These are phyloP conservation scores for Platerodrilus igneus DNA, from an alignment of 2,888 invertebrate species.

Conservation along the genomic window DNA sequence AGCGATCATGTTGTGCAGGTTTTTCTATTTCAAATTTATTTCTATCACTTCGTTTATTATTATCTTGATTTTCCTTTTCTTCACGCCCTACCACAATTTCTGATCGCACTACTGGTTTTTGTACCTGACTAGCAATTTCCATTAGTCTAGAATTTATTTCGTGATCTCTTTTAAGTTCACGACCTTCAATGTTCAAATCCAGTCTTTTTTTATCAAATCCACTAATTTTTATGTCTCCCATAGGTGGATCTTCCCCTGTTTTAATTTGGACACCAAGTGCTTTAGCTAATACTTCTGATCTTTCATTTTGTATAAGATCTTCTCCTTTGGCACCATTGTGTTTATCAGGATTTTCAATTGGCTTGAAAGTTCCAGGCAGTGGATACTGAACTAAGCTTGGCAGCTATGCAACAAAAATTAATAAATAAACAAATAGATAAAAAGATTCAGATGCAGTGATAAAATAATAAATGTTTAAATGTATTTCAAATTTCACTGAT, in stretches of 20 bases:
- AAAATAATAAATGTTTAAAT: too few relatives aligned
- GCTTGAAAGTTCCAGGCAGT: constrained; percentile 37
- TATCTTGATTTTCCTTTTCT: constrained; percentile 21
- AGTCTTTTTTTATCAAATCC: constrained; percentile 41
- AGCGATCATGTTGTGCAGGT: constrained; percentile 34
- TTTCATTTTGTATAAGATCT: constrained; percentile 34
- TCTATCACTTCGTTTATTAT: constrained; percentile 35
- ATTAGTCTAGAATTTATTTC: constrained; percentile 26
- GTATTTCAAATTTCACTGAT: too few relatives aligned
- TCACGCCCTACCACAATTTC: constrained; percentile 16
- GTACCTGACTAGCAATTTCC: constrained; percentile 37
- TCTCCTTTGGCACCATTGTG: constrained; percentile 19
- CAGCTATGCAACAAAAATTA: constrained; percentile 28
- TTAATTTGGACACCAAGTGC: constrained; percentile 52
- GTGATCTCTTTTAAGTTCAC: constrained; percentile 7
- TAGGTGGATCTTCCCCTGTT: constrained; percentile 43
- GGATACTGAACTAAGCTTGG: constrained; percentile 48
- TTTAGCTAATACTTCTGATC: constrained; percentile 53
- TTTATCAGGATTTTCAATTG: constrained; percentile 27
- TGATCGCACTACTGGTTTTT: constrained; percentile 47
- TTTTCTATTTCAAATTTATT: constrained; percentile 44
- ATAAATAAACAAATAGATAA: too few relatives aligned
- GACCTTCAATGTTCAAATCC: constrained; percentile 4
- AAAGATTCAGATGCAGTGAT: too few relatives aligned
- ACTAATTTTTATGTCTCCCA: constrained; percentile 39